phyloP scores from a whole-genome alignment of 2,888 invertebrate genomes.

The Meloe dianella region DNA sequence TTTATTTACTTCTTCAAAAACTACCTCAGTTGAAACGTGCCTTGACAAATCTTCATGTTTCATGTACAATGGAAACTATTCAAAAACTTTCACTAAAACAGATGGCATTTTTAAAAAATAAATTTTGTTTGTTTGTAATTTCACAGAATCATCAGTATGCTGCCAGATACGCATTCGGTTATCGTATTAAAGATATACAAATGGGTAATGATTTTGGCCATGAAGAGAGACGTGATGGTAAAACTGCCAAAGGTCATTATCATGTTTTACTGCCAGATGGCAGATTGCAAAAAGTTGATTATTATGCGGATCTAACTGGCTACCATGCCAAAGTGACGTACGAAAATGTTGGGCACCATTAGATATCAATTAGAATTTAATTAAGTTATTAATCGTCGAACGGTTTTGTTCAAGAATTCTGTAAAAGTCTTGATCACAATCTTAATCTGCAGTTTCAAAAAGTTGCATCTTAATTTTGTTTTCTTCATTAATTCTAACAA shows the following conservation, averaged over 20 bases:
- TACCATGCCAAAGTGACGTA: slow-evolving; percentile 81
- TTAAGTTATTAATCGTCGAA: background rate
- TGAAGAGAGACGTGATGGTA: slow-evolving; percentile 72
- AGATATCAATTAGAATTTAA: background rate
- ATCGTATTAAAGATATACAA: slow-evolving; percentile 73
- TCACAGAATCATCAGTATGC: slow-evolving; percentile 48
- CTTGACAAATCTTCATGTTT: background rate
- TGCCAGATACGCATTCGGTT: slow-evolving; percentile 65
- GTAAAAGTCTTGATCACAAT: background rate
- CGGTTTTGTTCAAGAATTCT: background rate
- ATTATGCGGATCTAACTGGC: slow-evolving; percentile 77
- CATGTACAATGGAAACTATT: background rate
- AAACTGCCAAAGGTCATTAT: slow-evolving; percentile 74
- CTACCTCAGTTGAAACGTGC: background rate
- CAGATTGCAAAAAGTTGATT: slow-evolving; percentile 76
- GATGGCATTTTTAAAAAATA: background rate
- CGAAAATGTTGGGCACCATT: slow-evolving; percentile 51
- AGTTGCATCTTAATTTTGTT: background rate
- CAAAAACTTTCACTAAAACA: slow-evolving; percentile 1
- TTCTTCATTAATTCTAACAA: no score
- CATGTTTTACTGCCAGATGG: slow-evolving; percentile 82
- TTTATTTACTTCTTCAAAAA: background rate
- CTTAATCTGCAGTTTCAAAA: background rate
- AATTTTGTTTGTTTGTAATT: slow-evolving; percentile 2
- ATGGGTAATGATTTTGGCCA: slow-evolving; percentile 80